Evolutionary conservation across 1,140 invertebrate genomes (phyloP).

Genomic region (Drosophila guanche): DNA sequence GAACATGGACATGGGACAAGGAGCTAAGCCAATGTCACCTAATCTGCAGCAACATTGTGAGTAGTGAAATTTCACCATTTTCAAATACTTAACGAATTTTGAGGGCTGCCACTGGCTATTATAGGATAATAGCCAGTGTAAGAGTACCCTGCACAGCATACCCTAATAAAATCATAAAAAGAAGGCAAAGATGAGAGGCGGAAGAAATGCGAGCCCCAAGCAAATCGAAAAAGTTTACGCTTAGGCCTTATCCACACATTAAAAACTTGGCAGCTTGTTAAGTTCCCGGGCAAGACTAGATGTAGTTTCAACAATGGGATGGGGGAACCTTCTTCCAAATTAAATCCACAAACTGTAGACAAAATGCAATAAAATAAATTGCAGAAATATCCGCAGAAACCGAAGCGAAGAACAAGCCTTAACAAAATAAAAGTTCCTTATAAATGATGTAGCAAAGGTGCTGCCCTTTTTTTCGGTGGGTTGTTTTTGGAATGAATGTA

Average conservation of each 20-base stretch:
- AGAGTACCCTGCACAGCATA: constrained; percentile 10
- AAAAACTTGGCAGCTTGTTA: constrained; percentile 79
- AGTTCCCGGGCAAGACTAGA: constrained; percentile 38
- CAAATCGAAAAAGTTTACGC: constrained; percentile 75
- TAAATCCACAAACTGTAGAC: constrained; percentile 75
- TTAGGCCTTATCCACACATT: constrained; percentile 56
- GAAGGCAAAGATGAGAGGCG: constrained; percentile 2
- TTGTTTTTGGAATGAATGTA: constrained; percentile 62
- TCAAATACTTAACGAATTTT: too few relatives aligned
- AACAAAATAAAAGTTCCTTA: constrained; percentile 61
- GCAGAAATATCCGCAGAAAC: constrained; percentile 70
- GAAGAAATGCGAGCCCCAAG: constrained; percentile 15
- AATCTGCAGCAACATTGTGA: constrained; percentile 11
- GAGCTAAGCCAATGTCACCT: constrained; percentile 13
- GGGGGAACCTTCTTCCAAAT: constrained; percentile 53
- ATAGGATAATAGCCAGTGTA: constrained; percentile 2
- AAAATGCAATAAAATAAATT: constrained; percentile 82
- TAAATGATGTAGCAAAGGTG: constrained; percentile 56
- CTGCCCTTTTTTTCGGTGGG: constrained; percentile 61
- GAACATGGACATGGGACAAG: constrained; percentile 11
- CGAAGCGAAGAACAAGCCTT: constrained; percentile 26
- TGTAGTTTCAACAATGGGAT: constrained; percentile 48
- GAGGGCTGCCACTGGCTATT: too few relatives aligned
- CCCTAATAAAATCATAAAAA: constrained; percentile 50
- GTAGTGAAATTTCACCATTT: constrained; percentile 1